These are phyloP conservation scores for Cotesia glomerata DNA, from an alignment of 1,140 invertebrate genomes.

Conservation along the genomic window DNA sequence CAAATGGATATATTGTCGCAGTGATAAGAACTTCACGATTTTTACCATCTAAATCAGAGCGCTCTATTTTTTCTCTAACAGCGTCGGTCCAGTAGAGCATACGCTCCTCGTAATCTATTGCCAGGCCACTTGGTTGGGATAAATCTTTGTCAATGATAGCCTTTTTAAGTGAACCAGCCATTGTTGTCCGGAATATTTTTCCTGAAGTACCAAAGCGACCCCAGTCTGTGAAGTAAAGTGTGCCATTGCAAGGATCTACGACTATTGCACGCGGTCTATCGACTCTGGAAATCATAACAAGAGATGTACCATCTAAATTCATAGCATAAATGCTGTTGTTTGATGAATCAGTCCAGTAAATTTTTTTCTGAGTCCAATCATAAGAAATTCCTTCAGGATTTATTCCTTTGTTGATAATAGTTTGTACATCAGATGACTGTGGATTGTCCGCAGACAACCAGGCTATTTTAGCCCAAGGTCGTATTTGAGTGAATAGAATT, in stretches of 20 bases:
- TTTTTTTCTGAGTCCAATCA: constrained; percentile 95
- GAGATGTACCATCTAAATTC: constrained; percentile 86
- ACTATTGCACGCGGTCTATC: constrained; percentile 94
- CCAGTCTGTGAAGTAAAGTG: constrained; percentile 93
- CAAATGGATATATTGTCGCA: constrained; percentile 95
- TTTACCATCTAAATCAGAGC: constrained; percentile 86
- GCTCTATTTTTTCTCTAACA: constrained; percentile 95
- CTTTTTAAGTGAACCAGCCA: constrained; percentile 93
- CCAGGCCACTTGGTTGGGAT: constrained; percentile 93
- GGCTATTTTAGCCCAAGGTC: constrained; percentile 87
- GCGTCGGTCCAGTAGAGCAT: constrained; percentile 99
- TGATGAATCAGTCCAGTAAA: constrained; percentile 96
- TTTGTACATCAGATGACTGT: constrained; percentile 69
- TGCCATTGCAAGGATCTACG: constrained; percentile 95
- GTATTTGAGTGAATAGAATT: constrained; percentile 89
- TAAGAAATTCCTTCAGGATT: constrained; percentile 96
- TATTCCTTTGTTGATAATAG: constrained; percentile 80
- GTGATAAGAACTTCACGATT: constrained; percentile 79
- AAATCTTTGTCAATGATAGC: constrained; percentile 90
- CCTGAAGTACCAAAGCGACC: constrained; percentile 90
- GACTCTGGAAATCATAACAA: constrained; percentile 92
- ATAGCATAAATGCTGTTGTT: constrained; percentile 95
- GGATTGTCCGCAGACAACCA: constrained; percentile 77
- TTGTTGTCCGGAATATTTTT: constrained; percentile 93
- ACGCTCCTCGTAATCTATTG: constrained; percentile 94